Evolutionary conservation across 2,113 vertebrate genomes (phyloP), one percentile per base, ranked within the genome.

Genomic region (Vulpes ferrilata): DNA sequence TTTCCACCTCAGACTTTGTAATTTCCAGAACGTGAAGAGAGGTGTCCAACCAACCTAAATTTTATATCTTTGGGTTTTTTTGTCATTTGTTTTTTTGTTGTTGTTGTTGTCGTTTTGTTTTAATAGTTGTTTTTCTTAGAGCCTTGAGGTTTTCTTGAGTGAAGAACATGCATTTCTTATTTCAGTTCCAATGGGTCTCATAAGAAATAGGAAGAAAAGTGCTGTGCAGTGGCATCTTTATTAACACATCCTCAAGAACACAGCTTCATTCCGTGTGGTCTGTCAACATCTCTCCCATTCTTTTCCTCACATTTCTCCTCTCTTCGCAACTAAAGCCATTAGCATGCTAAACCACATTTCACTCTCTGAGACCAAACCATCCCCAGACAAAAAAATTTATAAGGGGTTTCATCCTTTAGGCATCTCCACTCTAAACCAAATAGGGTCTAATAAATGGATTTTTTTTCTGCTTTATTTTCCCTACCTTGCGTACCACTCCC

Each of bases 231-330:
- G 97, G 90, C 89, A 89, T 83, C 67, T 55, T 83, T 84, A 92
- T 88, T 95, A 90, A 84, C 93, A 93, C 78, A 27, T 88, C 85
- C 48, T 80, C 57, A 82, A 92, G 30, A 86, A 71, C 30, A 76
- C 2, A 90, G 81, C 51, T 90, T 65, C 81, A 35, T 97, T 84
- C 11, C 32, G 74, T 0, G 0, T 69, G 53, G 35, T 83, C 95
- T 89, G 82, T 95, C 78, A 94, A 30, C 20, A 43, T 79, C 53
- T 55, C 62, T 83, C 65, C 64, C 64, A 92, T 78, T 74, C 67
- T 43, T 78, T 2, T 51, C 79, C 53, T 92, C 85, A 53, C 78
- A 55, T 59, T 60, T 85, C 27, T 88, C 32, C 53, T 71, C 78
- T 86, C 74, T 84, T 60, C n/a, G 35, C 30, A 67, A 32, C 25